Evolutionary conservation across 2,113 vertebrate species (phyloP).

Genomic region (Sakesphorus luctuosus): DNA sequence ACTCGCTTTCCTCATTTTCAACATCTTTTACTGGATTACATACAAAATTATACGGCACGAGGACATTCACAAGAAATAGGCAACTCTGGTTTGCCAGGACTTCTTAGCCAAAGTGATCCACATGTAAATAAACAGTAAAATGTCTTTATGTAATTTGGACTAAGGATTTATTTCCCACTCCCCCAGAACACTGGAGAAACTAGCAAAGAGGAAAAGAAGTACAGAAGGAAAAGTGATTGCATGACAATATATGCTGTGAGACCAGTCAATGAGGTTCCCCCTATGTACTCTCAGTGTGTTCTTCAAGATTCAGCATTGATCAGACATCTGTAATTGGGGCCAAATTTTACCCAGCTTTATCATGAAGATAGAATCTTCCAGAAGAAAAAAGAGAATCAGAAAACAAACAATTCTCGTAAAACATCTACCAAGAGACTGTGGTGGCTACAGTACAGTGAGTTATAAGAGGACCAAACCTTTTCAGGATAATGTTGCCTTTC

Average conservation of each 20-base stretch:
- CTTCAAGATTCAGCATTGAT: conserved; percentile 63
- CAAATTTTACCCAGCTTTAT: conserved; percentile 66
- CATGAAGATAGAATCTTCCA: conserved; percentile 42
- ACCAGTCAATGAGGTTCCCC: conserved; percentile 23
- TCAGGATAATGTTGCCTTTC: conserved; percentile 82
- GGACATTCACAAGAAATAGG: conserved; percentile 89
- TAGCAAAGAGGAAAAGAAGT: conserved; percentile 36
- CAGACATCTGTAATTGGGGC: conserved; percentile 50
- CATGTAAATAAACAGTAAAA: conserved; percentile 81
- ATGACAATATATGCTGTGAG: conserved; percentile 37
- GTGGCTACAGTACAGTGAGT: conserved; percentile 74
- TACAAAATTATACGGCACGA: conserved; percentile 98
- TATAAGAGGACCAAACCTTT: conserved; percentile 84
- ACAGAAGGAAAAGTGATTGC: conserved; percentile 24
- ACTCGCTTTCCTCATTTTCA: conserved; percentile 97
- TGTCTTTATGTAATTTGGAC: conserved; percentile 74
- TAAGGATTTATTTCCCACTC: conserved; percentile 49
- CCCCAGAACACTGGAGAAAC: conserved; percentile 52
- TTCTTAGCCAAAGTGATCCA: conserved; percentile 73
- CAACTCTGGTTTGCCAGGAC: conserved; percentile 54
- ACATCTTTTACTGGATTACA: conserved; percentile 99
- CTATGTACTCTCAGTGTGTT: conserved; percentile 37
- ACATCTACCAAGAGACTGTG: conserved; percentile 68
- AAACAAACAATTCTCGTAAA: conserved; percentile 5
- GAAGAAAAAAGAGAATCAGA: conserved; percentile 13